Evolutionary conservation across 2,113 vertebrate genomes (phyloP), one percentile per base, ranked within the genome.

Genomic region (Gasterosteus aculeatus): DNA sequence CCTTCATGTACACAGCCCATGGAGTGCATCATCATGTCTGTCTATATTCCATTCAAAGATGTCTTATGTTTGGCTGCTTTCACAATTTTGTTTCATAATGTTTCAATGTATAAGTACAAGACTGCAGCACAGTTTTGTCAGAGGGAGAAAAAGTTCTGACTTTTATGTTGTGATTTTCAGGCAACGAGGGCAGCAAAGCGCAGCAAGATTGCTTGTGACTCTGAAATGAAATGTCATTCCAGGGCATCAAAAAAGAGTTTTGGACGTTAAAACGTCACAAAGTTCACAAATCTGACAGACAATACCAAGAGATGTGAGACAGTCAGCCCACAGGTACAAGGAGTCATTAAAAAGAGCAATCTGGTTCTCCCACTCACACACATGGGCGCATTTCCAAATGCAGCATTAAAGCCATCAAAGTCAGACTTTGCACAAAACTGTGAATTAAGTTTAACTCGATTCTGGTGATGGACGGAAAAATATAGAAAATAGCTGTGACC

Each of bases 141-240:
- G 59, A 62, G 16, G 69, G 14, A 72, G 53, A 18, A 81, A 41
- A 33, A 67, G 73, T 54, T 83, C 64, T 7, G 71, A 49, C 71
- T 60, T 69, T 74, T 73, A 83, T 83, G 61, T 44, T 58, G 61
- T 44, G 16, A 80, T 85, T 84, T 89, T 44, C 38, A 7, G 53
- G 64, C 57, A 33, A 29, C 33, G 10, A 59, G 85, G 61, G 80
- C 68, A 83, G 51, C 81, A 2, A 72, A 86, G 87, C 61, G 18
- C 47, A 53, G 78, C 71, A 10, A 53, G 64, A 67, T 59, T 63
- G 69, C 87, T 78, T 89, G 85, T 88, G 62, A 72, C 83, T 66
- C 9, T 85, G 26, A 92, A 91, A 89, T 89, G 70, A 88, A 90
- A 88, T 88, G 88, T 90, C 89, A 87, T 41, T 59, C 58, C 18